phyloP scores from a whole-genome alignment of 2,888 invertebrate species.

The Alentia gelatinosa region DNA sequence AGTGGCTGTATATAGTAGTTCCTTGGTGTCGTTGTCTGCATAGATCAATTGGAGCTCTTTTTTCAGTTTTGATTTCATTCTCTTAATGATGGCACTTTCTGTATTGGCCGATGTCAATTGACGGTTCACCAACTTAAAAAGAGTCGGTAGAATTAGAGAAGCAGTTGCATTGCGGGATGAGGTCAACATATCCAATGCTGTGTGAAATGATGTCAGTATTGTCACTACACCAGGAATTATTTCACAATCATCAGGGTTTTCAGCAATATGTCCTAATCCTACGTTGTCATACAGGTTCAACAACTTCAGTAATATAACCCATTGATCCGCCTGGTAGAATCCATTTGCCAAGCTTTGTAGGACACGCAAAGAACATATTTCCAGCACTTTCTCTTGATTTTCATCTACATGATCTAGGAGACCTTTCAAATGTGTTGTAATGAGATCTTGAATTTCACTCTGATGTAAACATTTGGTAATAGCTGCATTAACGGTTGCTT shows the following conservation, averaged over 20 bases:
- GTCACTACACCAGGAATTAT: not conserved
- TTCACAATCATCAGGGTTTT: not conserved
- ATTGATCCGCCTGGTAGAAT: not conserved
- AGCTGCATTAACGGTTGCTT: not conserved
- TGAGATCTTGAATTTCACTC: not conserved
- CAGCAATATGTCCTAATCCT: not conserved
- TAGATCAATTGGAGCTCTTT: not conserved
- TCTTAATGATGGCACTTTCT: not conserved
- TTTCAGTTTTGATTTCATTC: not conserved
- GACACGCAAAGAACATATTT: not conserved
- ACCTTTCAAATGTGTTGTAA: not conserved
- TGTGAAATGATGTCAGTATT: conserved; percentile 15
- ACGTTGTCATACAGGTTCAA: not conserved
- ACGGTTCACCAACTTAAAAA: not conserved
- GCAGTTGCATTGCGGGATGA: not conserved
- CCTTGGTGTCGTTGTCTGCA: not conserved
- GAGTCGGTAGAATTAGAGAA: not conserved
- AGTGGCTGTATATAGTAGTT: not conserved
- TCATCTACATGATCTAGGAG: not conserved
- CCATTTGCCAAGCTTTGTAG: not conserved
- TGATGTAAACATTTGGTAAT: not conserved
- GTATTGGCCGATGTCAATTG: not conserved
- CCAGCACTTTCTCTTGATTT: not conserved
- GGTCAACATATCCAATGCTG: conserved; percentile 18
- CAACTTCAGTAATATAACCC: not conserved